Conservation (phyloP, 37 sponge, comb jelly and placozoan genomes). For the Eunapius fragilis region DNA sequence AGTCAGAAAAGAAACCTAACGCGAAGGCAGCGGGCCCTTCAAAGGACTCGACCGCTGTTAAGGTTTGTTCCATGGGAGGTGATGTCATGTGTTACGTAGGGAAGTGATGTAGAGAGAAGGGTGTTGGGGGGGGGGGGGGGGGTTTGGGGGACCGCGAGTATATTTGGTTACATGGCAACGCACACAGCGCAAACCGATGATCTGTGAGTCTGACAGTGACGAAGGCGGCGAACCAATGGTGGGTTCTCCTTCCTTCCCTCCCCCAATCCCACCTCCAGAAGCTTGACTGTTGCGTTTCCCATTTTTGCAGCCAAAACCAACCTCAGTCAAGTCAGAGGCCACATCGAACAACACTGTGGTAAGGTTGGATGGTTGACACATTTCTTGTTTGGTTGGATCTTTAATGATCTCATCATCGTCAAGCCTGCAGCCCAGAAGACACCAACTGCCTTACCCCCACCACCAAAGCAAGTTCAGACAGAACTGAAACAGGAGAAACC, state of each 20-base stretch:
- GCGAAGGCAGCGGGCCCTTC: not conserved
- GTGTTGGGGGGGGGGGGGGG: too few relatives aligned
- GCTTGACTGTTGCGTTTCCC: too few relatives aligned
- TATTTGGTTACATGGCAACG: not conserved
- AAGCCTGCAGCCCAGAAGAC: not conserved
- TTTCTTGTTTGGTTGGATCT: not conserved
- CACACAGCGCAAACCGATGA: conserved; percentile 50
- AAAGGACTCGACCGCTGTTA: not conserved
- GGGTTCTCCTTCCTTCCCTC: too few relatives aligned
- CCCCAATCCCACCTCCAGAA: too few relatives aligned
- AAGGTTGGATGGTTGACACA: not conserved
- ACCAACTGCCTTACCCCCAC: not conserved
- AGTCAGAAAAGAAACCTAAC: not conserved
- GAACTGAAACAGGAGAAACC: not conserved
- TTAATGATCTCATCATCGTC: not conserved
- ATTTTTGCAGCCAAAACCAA: not conserved
- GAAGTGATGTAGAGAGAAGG: too few relatives aligned
- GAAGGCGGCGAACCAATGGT: conserved; percentile 48
- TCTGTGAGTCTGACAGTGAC: conserved; percentile 71
- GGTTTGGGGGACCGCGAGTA: too few relatives aligned
- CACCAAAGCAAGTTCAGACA: not conserved
- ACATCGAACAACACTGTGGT: not conserved
- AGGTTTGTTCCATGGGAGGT: not conserved
- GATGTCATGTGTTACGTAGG: too few relatives aligned
- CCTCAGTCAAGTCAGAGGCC: not conserved